Conservation (phyloP, 2,113 vertebrate species). For the Hemiprocne comata region DNA sequence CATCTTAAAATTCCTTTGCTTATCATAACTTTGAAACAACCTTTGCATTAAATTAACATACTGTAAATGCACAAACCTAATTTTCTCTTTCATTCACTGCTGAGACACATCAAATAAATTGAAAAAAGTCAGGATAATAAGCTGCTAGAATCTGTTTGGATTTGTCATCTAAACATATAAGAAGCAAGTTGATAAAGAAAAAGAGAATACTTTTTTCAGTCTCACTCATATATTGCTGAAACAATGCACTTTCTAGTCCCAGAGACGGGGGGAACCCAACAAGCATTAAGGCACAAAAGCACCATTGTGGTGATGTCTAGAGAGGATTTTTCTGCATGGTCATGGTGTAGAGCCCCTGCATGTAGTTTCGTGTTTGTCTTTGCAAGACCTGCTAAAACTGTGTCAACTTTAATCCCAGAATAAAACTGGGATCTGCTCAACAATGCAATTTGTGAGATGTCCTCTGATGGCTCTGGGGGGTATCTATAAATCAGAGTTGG, state of each 20-base stretch:
- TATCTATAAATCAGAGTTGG: neutral
- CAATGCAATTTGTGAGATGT: neutral
- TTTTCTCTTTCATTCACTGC: neutral
- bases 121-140: neutral
- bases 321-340: neutral
- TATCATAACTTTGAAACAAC: neutral
- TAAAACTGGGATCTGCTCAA: neutral
- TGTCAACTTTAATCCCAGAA: neutral
- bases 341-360: neutral
- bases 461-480: neutral
- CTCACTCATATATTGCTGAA: neutral
- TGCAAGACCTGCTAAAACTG: neutral
- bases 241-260: neutral
- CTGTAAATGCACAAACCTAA: neutral
- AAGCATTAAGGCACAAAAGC: neutral
- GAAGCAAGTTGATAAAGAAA: neutral
- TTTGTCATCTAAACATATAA: neutral
- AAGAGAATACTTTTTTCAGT: neutral
- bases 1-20: neutral
- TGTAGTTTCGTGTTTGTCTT: neutral
- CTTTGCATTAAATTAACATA: neutral
- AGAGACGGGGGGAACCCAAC: neutral
- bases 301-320: neutral
- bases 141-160: neutral
- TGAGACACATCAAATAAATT: neutral